These are phyloP conservation scores for Tigriopus japonicus DNA, from an alignment of 1,140 invertebrate genomes.

Conservation along the genomic window DNA sequence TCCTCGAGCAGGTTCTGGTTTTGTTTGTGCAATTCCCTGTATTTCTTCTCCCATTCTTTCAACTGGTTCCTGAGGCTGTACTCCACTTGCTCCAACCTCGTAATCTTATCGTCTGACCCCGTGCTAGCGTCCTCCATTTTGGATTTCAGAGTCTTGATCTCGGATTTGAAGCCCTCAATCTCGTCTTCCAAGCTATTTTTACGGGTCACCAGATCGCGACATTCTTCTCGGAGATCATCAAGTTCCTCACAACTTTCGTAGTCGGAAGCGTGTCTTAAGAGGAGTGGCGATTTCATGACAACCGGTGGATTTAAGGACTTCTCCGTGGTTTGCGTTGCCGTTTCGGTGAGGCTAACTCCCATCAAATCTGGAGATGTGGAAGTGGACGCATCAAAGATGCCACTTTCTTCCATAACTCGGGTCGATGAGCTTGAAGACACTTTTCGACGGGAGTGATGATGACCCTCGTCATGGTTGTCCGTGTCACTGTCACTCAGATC, in stretches of 20 bases:
- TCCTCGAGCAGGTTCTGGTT: constrained; percentile 3
- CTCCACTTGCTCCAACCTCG: background rate
- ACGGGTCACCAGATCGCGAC: background rate
- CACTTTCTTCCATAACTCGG: too few relatives aligned
- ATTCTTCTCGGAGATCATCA: background rate
- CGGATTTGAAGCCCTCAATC: constrained; percentile 2
- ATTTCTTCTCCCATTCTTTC: constrained; percentile 12
- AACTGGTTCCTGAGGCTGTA: constrained; percentile 7
- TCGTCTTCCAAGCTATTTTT: constrained; percentile 9
- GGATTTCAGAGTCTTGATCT: background rate
- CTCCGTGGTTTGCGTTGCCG: too few relatives aligned
- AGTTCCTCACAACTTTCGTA: constrained; percentile 1
- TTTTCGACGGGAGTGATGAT: background rate
- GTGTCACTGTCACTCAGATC: background rate
- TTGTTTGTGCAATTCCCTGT: background rate
- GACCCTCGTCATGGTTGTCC: background rate
- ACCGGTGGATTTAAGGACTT: too few relatives aligned
- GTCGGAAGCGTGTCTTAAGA: too few relatives aligned
- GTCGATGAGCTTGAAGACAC: too few relatives aligned
- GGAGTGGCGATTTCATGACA: too few relatives aligned
- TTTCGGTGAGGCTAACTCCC: too few relatives aligned
- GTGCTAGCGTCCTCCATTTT: background rate
- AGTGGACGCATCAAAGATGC: too few relatives aligned
- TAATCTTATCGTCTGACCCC: constrained; percentile 1
- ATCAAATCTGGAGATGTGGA: too few relatives aligned